Conservation (phyloP, 53 echinoderm and acorn worm genomes). For the Stichopus horrens region DNA sequence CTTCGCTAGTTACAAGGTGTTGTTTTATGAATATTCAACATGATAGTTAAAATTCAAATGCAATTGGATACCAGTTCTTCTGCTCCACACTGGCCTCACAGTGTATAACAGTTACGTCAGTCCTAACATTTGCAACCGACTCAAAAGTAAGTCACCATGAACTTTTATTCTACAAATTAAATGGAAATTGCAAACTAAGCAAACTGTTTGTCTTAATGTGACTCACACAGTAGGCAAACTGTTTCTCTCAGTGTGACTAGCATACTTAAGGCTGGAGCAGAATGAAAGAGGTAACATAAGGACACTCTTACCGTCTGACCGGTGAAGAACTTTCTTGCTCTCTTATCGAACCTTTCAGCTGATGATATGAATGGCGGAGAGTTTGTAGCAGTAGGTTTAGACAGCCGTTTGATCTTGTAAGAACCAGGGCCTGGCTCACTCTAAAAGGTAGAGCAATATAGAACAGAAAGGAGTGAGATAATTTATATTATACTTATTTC, state of each 20-base stretch:
- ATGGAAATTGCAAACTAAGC: no score
- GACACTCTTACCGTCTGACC: conserved; percentile 72
- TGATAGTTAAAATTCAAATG: not conserved
- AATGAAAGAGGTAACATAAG: no score
- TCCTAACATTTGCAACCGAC: no score
- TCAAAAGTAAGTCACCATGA: not conserved
- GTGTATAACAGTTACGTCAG: no score
- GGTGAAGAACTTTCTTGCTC: conserved; percentile 93
- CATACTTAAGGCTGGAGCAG: no score
- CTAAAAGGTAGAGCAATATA: conserved; percentile 47
- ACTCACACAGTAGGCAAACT: no score
- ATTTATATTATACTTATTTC: not conserved
- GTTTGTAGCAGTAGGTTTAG: conserved; percentile 70
- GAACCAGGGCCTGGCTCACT: conserved; percentile 92
- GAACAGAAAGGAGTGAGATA: not conserved
- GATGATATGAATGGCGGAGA: conserved; percentile 95
- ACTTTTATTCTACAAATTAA: no score
- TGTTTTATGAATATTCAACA: not conserved
- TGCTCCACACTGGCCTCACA: no score
- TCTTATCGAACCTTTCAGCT: conserved; percentile 93
- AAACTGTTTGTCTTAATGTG: no score
- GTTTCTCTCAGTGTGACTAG: no score
- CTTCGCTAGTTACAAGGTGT: not conserved
- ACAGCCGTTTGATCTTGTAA: conserved; percentile 73
- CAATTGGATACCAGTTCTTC: no score